Conservation (phyloP, 1,140 invertebrate species). For the Dendrolimus punctatus region DNA sequence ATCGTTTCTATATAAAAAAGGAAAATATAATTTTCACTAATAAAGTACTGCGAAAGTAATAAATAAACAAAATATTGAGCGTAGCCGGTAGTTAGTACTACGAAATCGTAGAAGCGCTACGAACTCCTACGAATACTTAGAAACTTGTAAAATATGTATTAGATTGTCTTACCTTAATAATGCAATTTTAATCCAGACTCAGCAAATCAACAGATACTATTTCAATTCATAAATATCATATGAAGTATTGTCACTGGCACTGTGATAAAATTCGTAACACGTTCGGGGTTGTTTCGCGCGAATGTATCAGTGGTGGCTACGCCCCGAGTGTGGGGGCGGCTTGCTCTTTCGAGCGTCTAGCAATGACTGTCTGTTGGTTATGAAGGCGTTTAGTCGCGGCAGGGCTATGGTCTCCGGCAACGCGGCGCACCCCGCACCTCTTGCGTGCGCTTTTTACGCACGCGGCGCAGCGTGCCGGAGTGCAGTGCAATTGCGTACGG, state of each 20-base stretch:
- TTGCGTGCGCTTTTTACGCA: conserved; percentile 68
- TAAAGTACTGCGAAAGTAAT: too few species aligned
- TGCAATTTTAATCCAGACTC: conserved; percentile 30
- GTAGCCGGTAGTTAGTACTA: conserved; percentile 1
- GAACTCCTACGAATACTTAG: conserved; percentile 5
- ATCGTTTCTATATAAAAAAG: too few species aligned
- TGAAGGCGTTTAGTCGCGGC: conserved; percentile 44
- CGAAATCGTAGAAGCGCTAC: conserved; percentile 36
- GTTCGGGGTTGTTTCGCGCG: conserved; percentile 46
- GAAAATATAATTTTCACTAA: too few species aligned
- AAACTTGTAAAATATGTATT: too few species aligned
- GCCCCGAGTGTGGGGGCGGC: conserved; percentile 56
- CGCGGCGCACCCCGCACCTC: conserved; percentile 45
- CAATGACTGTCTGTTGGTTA: conserved; percentile 42
- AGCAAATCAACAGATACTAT: conserved; percentile 15
- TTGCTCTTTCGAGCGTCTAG: conserved; percentile 58
- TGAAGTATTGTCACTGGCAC: conserved; percentile 47
- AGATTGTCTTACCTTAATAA: conserved; percentile 18
- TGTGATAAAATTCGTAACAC: conserved; percentile 45
- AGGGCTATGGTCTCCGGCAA: conserved; percentile 28
- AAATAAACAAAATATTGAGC: too few species aligned
- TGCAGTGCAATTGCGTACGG: conserved; percentile 69
- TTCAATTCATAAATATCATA: conserved; percentile 20
- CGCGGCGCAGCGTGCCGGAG: conserved; percentile 46
- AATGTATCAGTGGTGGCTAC: conserved; percentile 17